Conservation (phyloP, 2,888 invertebrate genomes). For the Nomada lathburiana region DNA sequence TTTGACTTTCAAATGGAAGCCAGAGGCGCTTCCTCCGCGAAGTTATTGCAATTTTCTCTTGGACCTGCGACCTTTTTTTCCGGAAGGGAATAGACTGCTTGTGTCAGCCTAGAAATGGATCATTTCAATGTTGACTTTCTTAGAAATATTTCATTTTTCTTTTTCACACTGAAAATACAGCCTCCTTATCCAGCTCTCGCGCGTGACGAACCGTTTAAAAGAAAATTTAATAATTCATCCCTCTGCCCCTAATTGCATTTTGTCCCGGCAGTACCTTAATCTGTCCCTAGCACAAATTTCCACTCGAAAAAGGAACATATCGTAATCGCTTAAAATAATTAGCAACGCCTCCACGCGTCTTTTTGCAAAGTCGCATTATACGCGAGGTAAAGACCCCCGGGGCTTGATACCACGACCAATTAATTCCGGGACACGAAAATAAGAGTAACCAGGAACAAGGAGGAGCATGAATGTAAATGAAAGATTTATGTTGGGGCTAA, state of each 20-base stretch:
- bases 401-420: slow-evolving; percentile 56
- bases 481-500: slow-evolving; percentile 66
- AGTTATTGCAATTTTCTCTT: slow-evolving; percentile 59
- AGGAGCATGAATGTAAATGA: slow-evolving; percentile 60
- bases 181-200: background rate
- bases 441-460: slow-evolving; percentile 36
- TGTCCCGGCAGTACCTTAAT: too few relatives aligned
- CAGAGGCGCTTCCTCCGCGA: slow-evolving; percentile 24
- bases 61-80: slow-evolving; percentile 32
- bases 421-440: slow-evolving; percentile 49
- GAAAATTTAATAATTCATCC: too few relatives aligned
- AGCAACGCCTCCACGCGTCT: background rate
- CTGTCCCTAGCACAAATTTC: too few relatives aligned
- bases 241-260: too few relatives aligned
- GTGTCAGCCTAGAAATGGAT: background rate
- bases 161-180: slow-evolving; percentile 7
- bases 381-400: background rate
- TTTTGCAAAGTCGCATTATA: background rate
- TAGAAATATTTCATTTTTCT: slow-evolving; percentile 16
- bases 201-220: background rate
- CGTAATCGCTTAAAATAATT: background rate
- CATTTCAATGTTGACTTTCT: slow-evolving; percentile 8
- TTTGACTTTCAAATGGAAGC: slow-evolving; percentile 72
- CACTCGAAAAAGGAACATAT: too few relatives aligned
- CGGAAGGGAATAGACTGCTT: background rate